Percentiles rank a stretch among this genome's conserved stretches.
These are phyloP conservation scores for Falco rusticolus DNA, from an alignment of 2,797 vertebrate genomes.

Conservation along the genomic window DNA sequence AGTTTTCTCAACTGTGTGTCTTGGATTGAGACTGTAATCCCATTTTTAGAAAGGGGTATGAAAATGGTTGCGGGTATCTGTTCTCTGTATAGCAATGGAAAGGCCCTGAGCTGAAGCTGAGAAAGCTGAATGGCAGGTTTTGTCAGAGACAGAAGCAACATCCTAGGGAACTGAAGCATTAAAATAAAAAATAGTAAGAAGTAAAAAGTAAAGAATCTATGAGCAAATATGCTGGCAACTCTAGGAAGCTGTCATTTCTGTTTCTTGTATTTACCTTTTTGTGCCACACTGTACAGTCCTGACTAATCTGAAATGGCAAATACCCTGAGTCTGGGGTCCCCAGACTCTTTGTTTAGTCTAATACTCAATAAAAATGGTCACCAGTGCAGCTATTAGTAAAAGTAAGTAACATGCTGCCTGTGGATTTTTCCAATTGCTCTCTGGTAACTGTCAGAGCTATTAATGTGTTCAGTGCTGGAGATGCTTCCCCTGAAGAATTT, in stretches of 20 bases:
- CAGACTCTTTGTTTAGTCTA: neutral
- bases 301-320: conserved; percentile 24
- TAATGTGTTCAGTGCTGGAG: conserved; percentile 11
- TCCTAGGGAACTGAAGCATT: neutral
- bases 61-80: rapidly evolving
- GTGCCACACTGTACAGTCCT: neutral
- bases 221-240: neutral
- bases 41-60: neutral
- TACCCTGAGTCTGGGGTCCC: neutral
- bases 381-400: conserved; percentile 11
- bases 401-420: conserved; percentile 20
- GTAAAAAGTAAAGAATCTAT: neutral
- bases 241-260: neutral
- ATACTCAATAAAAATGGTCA: conserved; percentile 41
- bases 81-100: neutral
- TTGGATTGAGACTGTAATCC: neutral
- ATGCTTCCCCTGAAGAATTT: conserved; percentile 48
- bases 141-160: neutral
- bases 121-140: neutral
- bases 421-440: conserved; percentile 42
- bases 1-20: neutral
- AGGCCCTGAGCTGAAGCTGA: neutral
- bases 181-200: neutral
- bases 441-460: conserved; percentile 43
- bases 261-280: conserved; percentile 29